Evolutionary conservation across 2,888 invertebrate genomes (phyloP).

Genomic region (Mimumesa dahlbomi): DNA sequence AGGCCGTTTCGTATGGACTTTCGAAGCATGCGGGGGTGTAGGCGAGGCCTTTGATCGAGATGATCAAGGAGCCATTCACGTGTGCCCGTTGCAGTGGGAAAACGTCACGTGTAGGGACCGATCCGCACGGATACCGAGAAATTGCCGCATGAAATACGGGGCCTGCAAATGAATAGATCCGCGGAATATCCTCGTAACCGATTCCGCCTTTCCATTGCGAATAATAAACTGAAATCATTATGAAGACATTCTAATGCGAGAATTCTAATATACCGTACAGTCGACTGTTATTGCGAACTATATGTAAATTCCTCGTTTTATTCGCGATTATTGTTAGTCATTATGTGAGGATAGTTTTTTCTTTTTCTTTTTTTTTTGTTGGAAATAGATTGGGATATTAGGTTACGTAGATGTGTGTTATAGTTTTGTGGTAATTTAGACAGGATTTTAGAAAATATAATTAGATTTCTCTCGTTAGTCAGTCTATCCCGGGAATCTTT

Average conservation of each 20-base stretch:
- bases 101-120: background rate
- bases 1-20: background rate
- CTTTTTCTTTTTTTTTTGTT: background rate
- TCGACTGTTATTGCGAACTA: background rate
- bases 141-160: background rate
- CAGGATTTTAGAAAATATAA: too few relatives aligned
- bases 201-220: background rate
- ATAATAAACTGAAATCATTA: constrained; percentile 3
- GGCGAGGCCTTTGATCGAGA: constrained; percentile 19
- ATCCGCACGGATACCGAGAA: background rate
- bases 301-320: background rate
- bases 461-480: too few relatives aligned
- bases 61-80: constrained; percentile 22
- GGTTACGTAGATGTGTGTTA: too few relatives aligned
- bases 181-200: background rate
- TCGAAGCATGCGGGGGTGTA: background rate
- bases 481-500: too few relatives aligned
- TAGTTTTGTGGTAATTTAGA: too few relatives aligned
- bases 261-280: background rate
- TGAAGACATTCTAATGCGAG: background rate
- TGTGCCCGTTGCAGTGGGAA: constrained; percentile 8
- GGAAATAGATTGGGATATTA: background rate
- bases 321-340: background rate
- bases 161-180: background rate
- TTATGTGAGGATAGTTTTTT: too few relatives aligned